These are phyloP conservation scores for Eriosoma lanigerum DNA, from an alignment of 1,140 invertebrate species.

Conservation along the genomic window DNA sequence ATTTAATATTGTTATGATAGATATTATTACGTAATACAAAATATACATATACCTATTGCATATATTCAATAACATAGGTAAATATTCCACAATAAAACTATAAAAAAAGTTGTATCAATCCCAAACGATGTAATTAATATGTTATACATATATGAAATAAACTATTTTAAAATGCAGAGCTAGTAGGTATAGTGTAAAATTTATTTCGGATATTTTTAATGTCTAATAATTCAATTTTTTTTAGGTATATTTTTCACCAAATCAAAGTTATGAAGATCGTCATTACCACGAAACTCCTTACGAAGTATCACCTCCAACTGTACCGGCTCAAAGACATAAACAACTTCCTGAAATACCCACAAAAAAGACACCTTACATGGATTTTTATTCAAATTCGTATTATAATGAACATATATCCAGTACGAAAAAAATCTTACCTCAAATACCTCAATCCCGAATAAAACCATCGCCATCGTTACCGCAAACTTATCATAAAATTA, in stretches of 20 bases:
- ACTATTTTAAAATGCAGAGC: no score
- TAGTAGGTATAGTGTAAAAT: no score
- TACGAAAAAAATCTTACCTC: constrained; percentile 56
- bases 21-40: no score
- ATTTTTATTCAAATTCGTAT: constrained; percentile 57
- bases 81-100: no score
- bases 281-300: constrained; percentile 54
- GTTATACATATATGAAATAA: no score
- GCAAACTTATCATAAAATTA: background rate
- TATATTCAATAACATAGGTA: no score
- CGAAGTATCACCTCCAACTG: constrained; percentile 52
- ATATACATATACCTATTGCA: no score
- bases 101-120: no score
- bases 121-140: no score
- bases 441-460: constrained; percentile 57
- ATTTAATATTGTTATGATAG: no score
- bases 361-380: constrained; percentile 54
- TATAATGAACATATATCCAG: constrained; percentile 59
- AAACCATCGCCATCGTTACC: constrained; percentile 56
- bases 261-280: constrained; percentile 56
- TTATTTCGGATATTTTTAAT: no score
- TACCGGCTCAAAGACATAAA: constrained; percentile 49
- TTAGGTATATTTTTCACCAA: constrained; percentile 55
- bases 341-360: constrained; percentile 55
- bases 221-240: no score